These are phyloP conservation scores for Anoura caudifer DNA, from an alignment of 2,113 vertebrate genomes.

Conservation along the genomic window DNA sequence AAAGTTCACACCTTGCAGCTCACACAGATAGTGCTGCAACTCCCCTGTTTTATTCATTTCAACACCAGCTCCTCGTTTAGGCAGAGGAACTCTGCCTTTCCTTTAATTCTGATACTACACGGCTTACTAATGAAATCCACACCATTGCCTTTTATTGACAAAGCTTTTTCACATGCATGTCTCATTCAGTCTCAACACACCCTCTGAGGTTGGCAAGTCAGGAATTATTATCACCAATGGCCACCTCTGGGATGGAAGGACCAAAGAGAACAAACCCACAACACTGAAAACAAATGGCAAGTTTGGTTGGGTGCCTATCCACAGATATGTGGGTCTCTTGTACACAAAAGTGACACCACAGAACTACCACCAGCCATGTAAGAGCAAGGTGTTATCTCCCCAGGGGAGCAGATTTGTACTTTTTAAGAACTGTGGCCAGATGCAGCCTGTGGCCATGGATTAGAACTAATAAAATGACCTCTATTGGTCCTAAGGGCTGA, in stretches of 20 bases:
- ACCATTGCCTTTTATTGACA: neutral
- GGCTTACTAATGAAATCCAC: neutral
- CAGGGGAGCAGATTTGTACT: neutral
- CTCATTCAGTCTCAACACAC: neutral
- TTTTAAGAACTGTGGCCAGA: neutral
- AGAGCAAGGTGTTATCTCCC: neutral
- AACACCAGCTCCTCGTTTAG: neutral
- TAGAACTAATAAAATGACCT: neutral
- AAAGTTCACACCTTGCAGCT: neutral
- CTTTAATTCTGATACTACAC: neutral
- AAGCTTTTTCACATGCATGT: neutral
- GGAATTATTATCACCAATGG: neutral
- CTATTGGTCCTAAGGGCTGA: neutral
- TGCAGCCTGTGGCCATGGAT: neutral
- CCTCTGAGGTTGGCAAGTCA: neutral
- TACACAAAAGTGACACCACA: neutral
- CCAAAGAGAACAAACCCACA: neutral
- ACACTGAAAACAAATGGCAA: neutral
- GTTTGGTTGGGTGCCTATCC: neutral
- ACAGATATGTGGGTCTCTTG: neutral
- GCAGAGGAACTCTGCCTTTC: neutral
- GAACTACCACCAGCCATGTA: neutral
- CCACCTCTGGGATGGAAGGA: neutral
- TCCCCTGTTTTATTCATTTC: neutral
- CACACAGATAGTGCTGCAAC: neutral